These are phyloP conservation scores for Xenopus petersii DNA, from an alignment of 2,797 vertebrate species.

Conservation along the genomic window DNA sequence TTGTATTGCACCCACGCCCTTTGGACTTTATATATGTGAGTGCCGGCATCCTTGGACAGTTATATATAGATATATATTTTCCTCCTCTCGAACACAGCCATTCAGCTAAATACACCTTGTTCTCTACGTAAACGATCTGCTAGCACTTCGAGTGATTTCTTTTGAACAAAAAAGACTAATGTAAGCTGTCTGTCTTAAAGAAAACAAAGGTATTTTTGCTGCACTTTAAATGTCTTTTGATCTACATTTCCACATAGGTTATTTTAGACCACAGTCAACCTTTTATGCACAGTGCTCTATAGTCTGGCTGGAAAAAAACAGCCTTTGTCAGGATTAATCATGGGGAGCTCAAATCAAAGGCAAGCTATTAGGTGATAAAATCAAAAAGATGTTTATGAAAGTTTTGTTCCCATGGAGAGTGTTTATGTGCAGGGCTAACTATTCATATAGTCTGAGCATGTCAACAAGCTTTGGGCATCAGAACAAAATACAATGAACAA, in stretches of 20 bases:
- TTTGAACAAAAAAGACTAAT: constrained; percentile 32
- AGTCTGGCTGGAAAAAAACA: neutral
- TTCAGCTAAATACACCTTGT: constrained; percentile 2
- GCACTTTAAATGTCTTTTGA: constrained; percentile 35
- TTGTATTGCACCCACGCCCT: too few species aligned
- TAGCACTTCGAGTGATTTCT: constrained; percentile 8
- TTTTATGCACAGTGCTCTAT: constrained; percentile 1
- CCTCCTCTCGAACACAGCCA: neutral
- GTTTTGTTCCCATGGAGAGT: neutral
- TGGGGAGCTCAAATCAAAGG: constrained; percentile 23
- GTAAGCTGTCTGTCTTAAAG: constrained; percentile 11
- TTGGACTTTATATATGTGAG: too few species aligned
- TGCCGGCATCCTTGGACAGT: too few species aligned
- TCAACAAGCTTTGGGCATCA: neutral
- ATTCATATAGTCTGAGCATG: neutral
- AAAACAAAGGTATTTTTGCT: constrained; percentile 13
- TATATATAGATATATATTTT: neutral
- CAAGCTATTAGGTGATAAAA: constrained; percentile 19
- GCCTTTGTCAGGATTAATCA: constrained; percentile 6
- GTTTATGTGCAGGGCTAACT: constrained; percentile 15
- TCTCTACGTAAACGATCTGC: constrained; percentile 19
- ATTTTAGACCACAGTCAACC: constrained; percentile 21
- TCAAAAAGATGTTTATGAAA: constrained; percentile 19
- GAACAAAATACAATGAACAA: constrained; percentile 7
- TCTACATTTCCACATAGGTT: constrained; percentile 23